Base-by-base conservation (phyloP, 2,888 invertebrate species). In the Plutella xylostella region DNA sequence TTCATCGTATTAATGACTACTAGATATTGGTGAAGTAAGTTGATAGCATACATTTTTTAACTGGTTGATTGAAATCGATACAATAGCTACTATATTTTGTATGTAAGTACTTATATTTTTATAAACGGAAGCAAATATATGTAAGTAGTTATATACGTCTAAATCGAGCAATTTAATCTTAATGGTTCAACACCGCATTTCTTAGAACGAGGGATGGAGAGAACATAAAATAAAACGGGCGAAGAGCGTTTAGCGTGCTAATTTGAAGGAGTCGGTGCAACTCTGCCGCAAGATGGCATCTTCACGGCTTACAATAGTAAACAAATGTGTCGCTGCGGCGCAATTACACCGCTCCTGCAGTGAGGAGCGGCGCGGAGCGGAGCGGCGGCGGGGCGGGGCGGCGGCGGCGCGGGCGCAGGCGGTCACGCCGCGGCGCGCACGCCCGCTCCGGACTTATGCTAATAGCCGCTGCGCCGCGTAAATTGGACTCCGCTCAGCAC, bases 241-340 rank as follows among this genome's bases (percentile, higher is more conserved):
- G 55, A 49, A 49, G 50, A 56, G 55, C 58, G 58, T 58, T 60
- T 59, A 75, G 70, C 55, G 63, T 58, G 71, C 80, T 82, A 82
- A 83, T 83, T 80, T 76, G 73, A 74, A 72, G 66, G 65, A 72
- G 69, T 63, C 65, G 60, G 61, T 56, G 61, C 63, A 68, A 73
- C 72, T 73, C 72, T 52, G 68, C 59, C 56, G 59, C 54, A 68
- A 69, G 80, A 82, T 79, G 77, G 72, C 74, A 83, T 83, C 82
- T 83, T 79, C 78, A 72, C 76, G 74, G 80, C 74, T 72, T 76
- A 75, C 79, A 76, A 79, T 78, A 76, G 77, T 77, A 74, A 80
- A 80, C 80, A 79, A 82, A 80, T 79, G 80, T 80, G 82, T 79
- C 73, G 80, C 70, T 59, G 63, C 59, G 67, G 57, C 61, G 74